These are phyloP conservation scores for Galleria mellonella DNA, from an alignment of 1,140 invertebrate species.

Conservation along the genomic window DNA sequence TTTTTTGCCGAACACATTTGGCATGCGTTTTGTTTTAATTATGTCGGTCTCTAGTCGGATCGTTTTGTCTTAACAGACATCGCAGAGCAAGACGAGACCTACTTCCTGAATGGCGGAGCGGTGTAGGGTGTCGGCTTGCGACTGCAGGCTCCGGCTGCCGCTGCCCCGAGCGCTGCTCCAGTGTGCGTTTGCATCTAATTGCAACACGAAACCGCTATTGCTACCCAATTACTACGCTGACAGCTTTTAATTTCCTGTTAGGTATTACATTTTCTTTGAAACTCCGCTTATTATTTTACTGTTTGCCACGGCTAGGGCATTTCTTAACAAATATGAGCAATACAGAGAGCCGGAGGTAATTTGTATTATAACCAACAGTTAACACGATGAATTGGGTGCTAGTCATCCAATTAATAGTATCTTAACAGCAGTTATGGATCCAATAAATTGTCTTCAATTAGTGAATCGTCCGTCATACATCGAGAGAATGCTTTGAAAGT, in stretches of 20 bases:
- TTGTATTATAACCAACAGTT: constrained; percentile 5
- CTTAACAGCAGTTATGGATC: constrained; percentile 26
- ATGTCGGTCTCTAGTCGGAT: not conserved
- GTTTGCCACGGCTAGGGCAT: not conserved
- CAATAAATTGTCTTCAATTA: constrained; percentile 42
- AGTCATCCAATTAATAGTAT: constrained; percentile 31
- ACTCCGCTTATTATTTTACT: constrained; percentile 24
- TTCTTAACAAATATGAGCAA: constrained; percentile 5
- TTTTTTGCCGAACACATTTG: constrained; percentile 36
- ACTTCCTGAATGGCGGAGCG: constrained; percentile 18
- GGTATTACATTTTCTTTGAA: constrained; percentile 27
- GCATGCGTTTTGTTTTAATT: constrained; percentile 38
- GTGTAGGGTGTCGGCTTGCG: constrained; percentile 21
- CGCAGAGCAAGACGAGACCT: constrained; percentile 25
- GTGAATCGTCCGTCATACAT: constrained; percentile 19
- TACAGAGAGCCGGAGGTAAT: constrained; percentile 7
- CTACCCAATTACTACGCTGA: constrained; percentile 22
- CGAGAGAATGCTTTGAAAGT: constrained; percentile 18
- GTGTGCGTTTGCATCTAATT: constrained; percentile 2
- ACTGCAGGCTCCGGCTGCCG: no score
- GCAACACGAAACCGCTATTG: constrained; percentile 29
- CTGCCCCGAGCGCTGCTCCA: no score
- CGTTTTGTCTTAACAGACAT: constrained; percentile 8
- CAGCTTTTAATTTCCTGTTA: constrained; percentile 44
- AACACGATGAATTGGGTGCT: constrained; percentile 11